Conservation (phyloP, 2,113 vertebrate species). For the Coptodon rendalli region DNA sequence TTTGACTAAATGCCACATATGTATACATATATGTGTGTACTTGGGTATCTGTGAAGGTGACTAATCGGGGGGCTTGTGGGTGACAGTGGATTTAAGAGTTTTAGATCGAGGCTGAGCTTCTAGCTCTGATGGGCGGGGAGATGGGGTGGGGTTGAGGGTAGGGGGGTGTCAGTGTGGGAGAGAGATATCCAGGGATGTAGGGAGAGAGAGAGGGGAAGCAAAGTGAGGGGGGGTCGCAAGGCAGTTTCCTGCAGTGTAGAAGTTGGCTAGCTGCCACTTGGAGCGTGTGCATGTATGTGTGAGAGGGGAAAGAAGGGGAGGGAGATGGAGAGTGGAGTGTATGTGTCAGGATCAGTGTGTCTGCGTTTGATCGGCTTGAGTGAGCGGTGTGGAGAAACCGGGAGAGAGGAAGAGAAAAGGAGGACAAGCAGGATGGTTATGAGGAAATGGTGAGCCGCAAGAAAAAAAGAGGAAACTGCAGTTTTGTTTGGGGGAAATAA, state of each 20-base stretch:
- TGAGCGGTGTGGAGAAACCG: neutral
- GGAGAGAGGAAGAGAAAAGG: neutral
- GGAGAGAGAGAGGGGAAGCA: neutral
- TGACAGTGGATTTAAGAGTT: slow-evolving; percentile 11
- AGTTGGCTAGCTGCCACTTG: slow-evolving; percentile 53
- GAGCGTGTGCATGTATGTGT: slow-evolving; percentile 17
- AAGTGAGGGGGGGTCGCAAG: neutral
- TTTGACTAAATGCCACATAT: neutral
- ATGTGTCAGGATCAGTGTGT: slow-evolving; percentile 38
- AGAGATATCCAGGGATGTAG: slow-evolving; percentile 12
- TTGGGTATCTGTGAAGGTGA: neutral
- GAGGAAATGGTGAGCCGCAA: neutral
- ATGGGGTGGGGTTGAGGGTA: neutral
- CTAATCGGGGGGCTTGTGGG: neutral
- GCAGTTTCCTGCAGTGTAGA: slow-evolving; percentile 61
- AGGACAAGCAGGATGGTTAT: neutral
- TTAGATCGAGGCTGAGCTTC: neutral
- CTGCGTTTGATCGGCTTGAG: slow-evolving; percentile 21
- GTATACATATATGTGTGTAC: neutral
- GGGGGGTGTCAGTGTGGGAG: neutral
- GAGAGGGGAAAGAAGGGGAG: slow-evolving; percentile 22
- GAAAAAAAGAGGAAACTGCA: neutral
- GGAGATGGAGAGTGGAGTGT: slow-evolving; percentile 38
- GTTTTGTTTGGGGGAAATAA: neutral
- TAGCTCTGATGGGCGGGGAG: neutral